Percentiles rank a stretch among this genome's conserved stretches.
Conservation (phyloP, 2,113 vertebrate genomes). For the Triplophysa dalaica region DNA sequence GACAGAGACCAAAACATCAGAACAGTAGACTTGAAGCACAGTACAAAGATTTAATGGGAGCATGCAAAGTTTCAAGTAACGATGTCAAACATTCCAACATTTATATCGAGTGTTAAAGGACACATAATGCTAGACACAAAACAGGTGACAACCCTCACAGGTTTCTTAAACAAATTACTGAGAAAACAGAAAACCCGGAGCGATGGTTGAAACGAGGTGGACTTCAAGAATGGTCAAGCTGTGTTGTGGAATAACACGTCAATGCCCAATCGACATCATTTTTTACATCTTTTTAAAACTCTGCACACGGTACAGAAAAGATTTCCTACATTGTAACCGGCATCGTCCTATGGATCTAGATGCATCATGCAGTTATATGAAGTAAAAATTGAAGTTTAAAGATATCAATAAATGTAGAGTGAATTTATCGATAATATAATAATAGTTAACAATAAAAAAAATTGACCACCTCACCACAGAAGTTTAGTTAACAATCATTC, state of each 20-base stretch:
- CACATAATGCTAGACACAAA: background rate
- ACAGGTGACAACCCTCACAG: background rate
- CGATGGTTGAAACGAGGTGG: slow-evolving; percentile 3
- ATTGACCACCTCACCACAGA: background rate
- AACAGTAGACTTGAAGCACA: too few relatives aligned
- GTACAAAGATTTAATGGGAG: too few relatives aligned
- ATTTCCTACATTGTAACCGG: background rate
- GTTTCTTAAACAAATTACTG: background rate
- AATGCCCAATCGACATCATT: background rate
- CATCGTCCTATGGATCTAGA: background rate
- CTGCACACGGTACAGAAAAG: background rate
- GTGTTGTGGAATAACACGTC: background rate
- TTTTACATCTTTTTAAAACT: background rate
- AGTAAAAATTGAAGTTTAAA: background rate
- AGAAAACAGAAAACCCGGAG: background rate
- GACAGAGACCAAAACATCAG: background rate
- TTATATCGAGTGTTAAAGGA: too few relatives aligned
- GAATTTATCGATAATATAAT: too few relatives aligned
- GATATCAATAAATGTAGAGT: too few relatives aligned
- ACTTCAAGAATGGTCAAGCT: slow-evolving; percentile 22
- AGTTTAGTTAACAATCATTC: background rate
- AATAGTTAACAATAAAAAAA: too few relatives aligned
- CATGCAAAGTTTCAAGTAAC: too few relatives aligned
- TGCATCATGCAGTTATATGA: background rate
- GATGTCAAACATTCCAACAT: too few relatives aligned